Evolutionary conservation across 2,888 invertebrate genomes (phyloP).

Genomic region (Carabus problematicus): DNA sequence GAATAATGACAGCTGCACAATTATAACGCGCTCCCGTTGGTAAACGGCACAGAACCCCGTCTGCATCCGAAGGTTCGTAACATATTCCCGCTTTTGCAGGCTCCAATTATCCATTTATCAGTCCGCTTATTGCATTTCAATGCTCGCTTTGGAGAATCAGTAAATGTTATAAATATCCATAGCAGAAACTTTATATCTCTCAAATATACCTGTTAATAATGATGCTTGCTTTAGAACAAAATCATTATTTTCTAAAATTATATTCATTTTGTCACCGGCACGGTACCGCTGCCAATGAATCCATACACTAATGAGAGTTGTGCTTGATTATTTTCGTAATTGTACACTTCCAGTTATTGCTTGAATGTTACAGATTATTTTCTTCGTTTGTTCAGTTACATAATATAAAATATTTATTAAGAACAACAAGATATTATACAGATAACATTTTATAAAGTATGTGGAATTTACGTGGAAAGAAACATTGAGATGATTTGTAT

Average conservation of each 20-base stretch:
- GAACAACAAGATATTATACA: no score
- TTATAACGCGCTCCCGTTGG: slow-evolving; percentile 16
- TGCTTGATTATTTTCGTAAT: slow-evolving; percentile 19
- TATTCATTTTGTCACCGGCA: slow-evolving; percentile 31
- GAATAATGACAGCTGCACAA: slow-evolving; percentile 25
- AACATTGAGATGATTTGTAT: no score
- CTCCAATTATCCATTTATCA: no score
- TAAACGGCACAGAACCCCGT: not conserved
- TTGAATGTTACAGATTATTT: not conserved
- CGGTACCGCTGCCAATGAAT: slow-evolving; percentile 24
- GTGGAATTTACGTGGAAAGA: no score
- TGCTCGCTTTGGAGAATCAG: no score
- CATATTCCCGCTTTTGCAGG: no score
- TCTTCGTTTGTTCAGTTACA: no score
- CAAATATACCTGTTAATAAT: no score
- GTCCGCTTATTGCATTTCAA: no score
- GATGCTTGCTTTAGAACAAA: slow-evolving; percentile 13
- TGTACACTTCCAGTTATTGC: not conserved
- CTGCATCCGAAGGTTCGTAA: no score
- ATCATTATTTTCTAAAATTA: slow-evolving; percentile 32
- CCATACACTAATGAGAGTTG: slow-evolving; percentile 15
- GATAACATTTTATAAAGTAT: no score
- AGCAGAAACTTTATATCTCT: not conserved
- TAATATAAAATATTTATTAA: no score
- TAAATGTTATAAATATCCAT: not conserved